Evolutionary conservation across 2,888 invertebrate genomes (phyloP), one percentile per base, ranked within the genome.

Genomic region (Amitus sp.): DNA sequence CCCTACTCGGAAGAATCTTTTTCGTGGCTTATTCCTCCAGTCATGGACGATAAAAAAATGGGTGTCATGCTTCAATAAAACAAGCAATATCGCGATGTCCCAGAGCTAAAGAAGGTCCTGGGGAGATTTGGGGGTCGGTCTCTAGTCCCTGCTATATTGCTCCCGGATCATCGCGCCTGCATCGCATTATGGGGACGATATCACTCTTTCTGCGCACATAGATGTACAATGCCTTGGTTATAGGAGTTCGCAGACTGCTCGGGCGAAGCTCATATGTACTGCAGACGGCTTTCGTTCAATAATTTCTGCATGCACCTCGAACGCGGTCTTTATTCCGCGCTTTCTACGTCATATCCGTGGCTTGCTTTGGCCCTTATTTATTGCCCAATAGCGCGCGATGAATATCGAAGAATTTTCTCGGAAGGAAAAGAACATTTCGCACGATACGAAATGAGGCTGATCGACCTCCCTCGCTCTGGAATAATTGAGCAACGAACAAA

Each of bases 61-160:
- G 70, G 68, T 77, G 77, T 80, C 79, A 80, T 77, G 79, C 76
- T 73, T 73, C 73, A 78, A 79, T 76, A 78, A 80, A 79, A 80
- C 80, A 79, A 79, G 77, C 80, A 80, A 82, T 80, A 80, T 80
- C 76, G 76, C 67, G 77, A 67, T 74, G 74, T 70, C 70, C 76
- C 75, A 73, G 72, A 75, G 76, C 75, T 70, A 75, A 78, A 74
- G 75, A 67, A 72, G 73, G 65, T 70, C 71, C 65, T 56, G 53
- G 47, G 67, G 52, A 67, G 69, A 68, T 61, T 43, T 52, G 56
- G 40, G 59, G 51, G 60, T 66, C 62, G 63, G 53, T 42, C 28
- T 30, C 54, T 28, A 30, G 15, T 53, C 62, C 50, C 56, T 54
- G 62, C 65, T 76, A 78, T 79, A 79, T 79, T 78, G 77, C 77